A percentile compares a stretch with the other conserved stretches of the same genome.
phyloP scores from a whole-genome alignment of 2,888 invertebrate genomes.

The Galerucella nymphaeae region DNA sequence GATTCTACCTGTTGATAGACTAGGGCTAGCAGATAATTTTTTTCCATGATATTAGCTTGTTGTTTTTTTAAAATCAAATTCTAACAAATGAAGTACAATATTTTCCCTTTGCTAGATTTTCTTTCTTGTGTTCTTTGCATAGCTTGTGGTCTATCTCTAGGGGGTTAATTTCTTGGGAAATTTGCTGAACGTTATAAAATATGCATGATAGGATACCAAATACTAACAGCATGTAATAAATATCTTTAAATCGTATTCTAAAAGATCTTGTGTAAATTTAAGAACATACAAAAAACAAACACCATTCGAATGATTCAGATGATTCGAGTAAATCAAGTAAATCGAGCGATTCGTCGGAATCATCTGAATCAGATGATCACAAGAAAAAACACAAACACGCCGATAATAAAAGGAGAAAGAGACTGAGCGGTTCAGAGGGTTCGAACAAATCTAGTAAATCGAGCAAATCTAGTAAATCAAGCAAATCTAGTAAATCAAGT shows the following conservation, averaged over 20 bases:
- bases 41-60: too few species aligned
- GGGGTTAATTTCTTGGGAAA: too few species aligned
- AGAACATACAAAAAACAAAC: not conserved
- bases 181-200: too few species aligned
- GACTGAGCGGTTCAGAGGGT: not conserved
- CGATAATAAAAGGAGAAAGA: slow-evolving; percentile 25
- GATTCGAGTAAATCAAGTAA: not conserved
- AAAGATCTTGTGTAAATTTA: not conserved
- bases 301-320: not conserved
- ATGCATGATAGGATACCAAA: not conserved
- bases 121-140: too few species aligned
- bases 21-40: too few species aligned
- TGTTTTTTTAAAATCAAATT: too few species aligned
- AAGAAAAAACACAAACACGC: slow-evolving; percentile 27
- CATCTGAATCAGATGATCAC: slow-evolving; percentile 26
- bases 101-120: too few species aligned
- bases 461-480: not conserved
- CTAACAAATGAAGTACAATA: too few species aligned
- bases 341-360: slow-evolving; percentile 10
- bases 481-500: too few species aligned
- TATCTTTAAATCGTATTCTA: not conserved
- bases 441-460: not conserved
- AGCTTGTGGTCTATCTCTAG: too few species aligned
- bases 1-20: too few species aligned
- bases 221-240: not conserved